phyloP scores from a whole-genome alignment of 1,140 invertebrate genomes.

The Orchesella cincta region DNA sequence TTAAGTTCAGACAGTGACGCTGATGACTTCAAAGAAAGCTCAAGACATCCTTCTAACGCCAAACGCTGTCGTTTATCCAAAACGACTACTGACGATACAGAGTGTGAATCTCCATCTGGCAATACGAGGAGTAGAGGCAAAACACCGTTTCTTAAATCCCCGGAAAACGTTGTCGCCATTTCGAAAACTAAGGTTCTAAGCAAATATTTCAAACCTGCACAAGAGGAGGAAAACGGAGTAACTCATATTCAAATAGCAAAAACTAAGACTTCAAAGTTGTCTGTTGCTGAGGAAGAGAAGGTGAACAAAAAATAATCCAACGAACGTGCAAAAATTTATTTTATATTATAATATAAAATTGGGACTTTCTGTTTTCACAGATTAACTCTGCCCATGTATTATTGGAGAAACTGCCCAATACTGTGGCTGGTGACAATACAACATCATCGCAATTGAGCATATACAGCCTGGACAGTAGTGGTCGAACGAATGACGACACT shows the following conservation, averaged over 20 bases:
- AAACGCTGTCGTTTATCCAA: neutral
- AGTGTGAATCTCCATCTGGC: neutral
- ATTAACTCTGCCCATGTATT: too few species aligned
- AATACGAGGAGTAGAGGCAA: neutral
- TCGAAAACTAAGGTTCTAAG: neutral
- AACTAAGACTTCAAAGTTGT: too few species aligned
- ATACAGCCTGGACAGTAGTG: neutral
- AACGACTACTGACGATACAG: neutral
- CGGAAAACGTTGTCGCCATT: neutral
- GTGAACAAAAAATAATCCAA: too few species aligned
- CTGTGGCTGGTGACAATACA: too few species aligned
- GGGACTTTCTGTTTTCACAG: too few species aligned
- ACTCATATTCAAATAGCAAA: too few species aligned
- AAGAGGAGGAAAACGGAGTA: neutral
- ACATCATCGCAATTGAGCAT: too few species aligned
- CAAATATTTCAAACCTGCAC: neutral
- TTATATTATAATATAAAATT: too few species aligned
- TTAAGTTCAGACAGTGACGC: too few species aligned
- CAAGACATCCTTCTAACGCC: neutral
- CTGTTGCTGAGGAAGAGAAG: too few species aligned
- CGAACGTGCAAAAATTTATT: too few species aligned
- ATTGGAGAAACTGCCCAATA: too few species aligned
- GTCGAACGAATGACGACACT: neutral
- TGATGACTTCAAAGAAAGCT: neutral
- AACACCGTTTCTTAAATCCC: neutral